These are phyloP conservation scores for Tinamus guttatus DNA, from an alignment of 2,113 vertebrate species.

Conservation along the genomic window DNA sequence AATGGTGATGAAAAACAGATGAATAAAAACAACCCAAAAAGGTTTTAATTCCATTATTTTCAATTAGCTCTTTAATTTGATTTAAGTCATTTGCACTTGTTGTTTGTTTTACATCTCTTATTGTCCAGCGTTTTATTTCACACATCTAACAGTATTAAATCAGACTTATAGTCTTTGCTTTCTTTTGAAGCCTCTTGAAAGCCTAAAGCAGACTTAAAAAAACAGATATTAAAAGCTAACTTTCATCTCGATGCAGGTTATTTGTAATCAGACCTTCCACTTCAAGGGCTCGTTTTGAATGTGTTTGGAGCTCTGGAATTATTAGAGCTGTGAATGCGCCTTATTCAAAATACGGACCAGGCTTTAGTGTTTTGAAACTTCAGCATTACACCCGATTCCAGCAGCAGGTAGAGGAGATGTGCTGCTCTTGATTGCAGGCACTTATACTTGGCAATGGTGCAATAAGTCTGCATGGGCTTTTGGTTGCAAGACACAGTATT, in stretches of 20 bases:
- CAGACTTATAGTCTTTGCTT: constrained; percentile 65
- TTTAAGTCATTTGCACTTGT: constrained; percentile 64
- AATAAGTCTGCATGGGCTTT: not conserved
- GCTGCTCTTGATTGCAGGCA: not conserved
- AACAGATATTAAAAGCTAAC: constrained; percentile 49
- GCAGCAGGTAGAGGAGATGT: not conserved
- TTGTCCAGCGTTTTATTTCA: constrained; percentile 68
- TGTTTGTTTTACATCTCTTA: constrained; percentile 63
- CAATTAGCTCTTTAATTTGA: constrained; percentile 69
- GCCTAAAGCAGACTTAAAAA: constrained; percentile 33
- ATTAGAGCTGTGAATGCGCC: not conserved
- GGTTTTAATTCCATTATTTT: constrained; percentile 73
- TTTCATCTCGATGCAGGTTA: constrained; percentile 71
- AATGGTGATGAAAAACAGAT: constrained; percentile 62
- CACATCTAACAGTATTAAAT: constrained; percentile 70
- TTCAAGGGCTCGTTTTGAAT: constrained; percentile 51
- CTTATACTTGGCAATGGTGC: rapidly evolving
- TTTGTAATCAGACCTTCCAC: constrained; percentile 73
- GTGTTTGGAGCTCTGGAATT: constrained; percentile 52
- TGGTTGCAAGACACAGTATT: not conserved
- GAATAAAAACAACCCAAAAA: constrained; percentile 66
- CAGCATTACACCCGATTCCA: not conserved
- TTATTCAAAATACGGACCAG: not conserved
- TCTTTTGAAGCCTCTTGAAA: constrained; percentile 71
- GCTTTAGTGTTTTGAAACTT: not conserved